Evolutionary conservation across 2,888 invertebrate species (phyloP).

Genomic region (Osmoderma eremita): DNA sequence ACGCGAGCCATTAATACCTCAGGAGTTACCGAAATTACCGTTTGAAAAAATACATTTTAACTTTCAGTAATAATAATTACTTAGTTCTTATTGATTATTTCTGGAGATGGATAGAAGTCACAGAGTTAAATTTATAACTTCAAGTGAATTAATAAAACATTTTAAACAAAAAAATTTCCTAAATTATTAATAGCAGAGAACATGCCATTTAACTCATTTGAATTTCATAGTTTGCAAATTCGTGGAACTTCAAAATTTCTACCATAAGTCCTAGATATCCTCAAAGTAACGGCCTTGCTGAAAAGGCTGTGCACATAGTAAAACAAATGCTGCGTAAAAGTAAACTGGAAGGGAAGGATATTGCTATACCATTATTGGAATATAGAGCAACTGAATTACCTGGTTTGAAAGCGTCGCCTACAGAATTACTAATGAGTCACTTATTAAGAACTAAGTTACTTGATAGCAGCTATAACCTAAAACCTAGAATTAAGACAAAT

Average conservation of each 20-base stretch:
- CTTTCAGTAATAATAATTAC: not conserved
- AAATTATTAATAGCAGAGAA: too few species aligned
- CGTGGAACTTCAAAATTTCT: not conserved
- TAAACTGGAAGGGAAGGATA: not conserved
- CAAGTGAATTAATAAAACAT: not conserved
- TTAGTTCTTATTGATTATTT: constrained; percentile 1
- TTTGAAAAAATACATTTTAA: not conserved
- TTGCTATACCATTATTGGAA: too few species aligned
- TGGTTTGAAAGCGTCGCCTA: too few species aligned
- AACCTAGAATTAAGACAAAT: too few species aligned
- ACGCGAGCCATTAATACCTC: not conserved
- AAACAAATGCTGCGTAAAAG: constrained; percentile 6
- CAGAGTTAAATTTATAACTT: not conserved
- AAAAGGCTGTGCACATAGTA: not conserved
- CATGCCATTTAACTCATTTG: not conserved
- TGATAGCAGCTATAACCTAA: too few species aligned
- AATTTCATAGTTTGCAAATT: constrained; percentile 14
- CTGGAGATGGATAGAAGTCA: not conserved
- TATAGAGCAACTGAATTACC: too few species aligned
- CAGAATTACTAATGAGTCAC: too few species aligned
- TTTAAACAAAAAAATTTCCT: too few species aligned
- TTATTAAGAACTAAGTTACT: too few species aligned
- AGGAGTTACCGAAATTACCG: not conserved
- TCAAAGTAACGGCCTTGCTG: not conserved
- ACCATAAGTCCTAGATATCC: constrained; percentile 5